Conservation (phyloP, 2,888 invertebrate genomes). For the Meganola albula region DNA sequence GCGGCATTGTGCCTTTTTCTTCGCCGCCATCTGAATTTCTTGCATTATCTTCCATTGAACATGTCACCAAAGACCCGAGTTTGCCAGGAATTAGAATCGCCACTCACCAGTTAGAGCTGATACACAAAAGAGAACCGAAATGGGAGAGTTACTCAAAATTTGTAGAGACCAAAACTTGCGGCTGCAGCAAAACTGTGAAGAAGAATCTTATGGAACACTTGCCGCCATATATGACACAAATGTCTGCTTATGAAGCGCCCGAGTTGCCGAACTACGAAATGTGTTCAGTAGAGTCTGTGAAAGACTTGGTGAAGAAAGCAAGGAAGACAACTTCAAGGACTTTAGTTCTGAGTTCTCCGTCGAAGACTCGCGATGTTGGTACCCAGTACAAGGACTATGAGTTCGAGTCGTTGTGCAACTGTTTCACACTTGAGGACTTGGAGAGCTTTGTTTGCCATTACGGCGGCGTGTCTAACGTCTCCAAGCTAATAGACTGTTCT, state of each 20-base stretch:
- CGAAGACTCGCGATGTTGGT: slow-evolving; percentile 36
- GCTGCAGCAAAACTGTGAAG: slow-evolving; percentile 44
- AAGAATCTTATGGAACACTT: slow-evolving; percentile 49
- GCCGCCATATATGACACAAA: slow-evolving; percentile 53
- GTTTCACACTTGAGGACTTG: slow-evolving; percentile 43
- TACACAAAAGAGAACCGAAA: slow-evolving; percentile 51
- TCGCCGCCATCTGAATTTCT: no score
- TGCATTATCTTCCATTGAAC: no score
- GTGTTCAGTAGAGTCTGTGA: slow-evolving; percentile 39
- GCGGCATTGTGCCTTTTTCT: no score
- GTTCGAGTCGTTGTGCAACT: slow-evolving; percentile 45
- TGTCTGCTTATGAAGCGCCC: slow-evolving; percentile 39
- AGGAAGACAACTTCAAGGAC: slow-evolving; percentile 28
- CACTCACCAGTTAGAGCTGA: no score
- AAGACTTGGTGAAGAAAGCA: slow-evolving; percentile 39
- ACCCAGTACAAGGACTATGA: slow-evolving; percentile 48
- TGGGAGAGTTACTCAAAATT: slow-evolving; percentile 49
- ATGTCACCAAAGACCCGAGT: no score
- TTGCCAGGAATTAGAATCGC: no score
- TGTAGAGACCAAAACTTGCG: slow-evolving; percentile 38
- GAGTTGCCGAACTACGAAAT: slow-evolving; percentile 46
- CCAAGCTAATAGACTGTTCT: no score
- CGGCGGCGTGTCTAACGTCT: no score
- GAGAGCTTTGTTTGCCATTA: no score
- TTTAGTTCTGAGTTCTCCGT: slow-evolving; percentile 13